A percentile compares a stretch with the other conserved stretches of the same genome.
Evolutionary conservation across 2,113 vertebrate species (phyloP).

Genomic region (Hydrolagus affinis): DNA sequence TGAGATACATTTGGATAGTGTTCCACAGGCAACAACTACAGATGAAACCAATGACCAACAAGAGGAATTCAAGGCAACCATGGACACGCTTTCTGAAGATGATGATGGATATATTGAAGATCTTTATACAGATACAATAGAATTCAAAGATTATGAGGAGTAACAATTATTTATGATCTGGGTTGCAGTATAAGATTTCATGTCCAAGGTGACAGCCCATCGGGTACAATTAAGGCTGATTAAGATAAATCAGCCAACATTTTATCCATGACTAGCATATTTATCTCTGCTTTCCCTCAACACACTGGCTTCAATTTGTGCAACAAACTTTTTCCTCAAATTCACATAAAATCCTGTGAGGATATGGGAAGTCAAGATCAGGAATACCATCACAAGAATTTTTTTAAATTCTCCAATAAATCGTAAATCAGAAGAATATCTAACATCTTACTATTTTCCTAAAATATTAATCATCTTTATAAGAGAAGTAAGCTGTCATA

Average conservation of each 20-base stretch:
- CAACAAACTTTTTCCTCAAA: background rate
- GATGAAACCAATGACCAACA: slow-evolving; percentile 42
- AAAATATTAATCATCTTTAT: background rate
- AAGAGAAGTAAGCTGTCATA: too few relatives aligned
- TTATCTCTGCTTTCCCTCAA: background rate
- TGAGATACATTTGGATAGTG: slow-evolving; percentile 39
- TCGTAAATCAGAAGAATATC: background rate
- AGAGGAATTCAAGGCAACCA: slow-evolving; percentile 44
- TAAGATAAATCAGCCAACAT: background rate
- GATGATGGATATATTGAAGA: slow-evolving; percentile 84
- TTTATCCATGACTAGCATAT: background rate
- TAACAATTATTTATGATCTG: background rate
- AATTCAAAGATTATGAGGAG: slow-evolving; percentile 35
- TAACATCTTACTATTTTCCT: background rate
- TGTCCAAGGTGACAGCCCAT: background rate
- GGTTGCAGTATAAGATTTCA: background rate
- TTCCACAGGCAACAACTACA: slow-evolving; percentile 44
- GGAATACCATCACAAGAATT: background rate
- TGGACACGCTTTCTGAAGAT: slow-evolving; percentile 44
- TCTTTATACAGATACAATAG: slow-evolving; percentile 64
- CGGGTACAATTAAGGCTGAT: too few relatives aligned
- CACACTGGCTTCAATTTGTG: background rate
- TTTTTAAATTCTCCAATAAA: background rate
- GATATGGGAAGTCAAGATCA: background rate
- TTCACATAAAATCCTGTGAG: background rate